Evolutionary conservation across 2,888 invertebrate genomes (phyloP), one percentile per base, ranked within the genome.

Genomic region (Mallateleia sp.): DNA sequence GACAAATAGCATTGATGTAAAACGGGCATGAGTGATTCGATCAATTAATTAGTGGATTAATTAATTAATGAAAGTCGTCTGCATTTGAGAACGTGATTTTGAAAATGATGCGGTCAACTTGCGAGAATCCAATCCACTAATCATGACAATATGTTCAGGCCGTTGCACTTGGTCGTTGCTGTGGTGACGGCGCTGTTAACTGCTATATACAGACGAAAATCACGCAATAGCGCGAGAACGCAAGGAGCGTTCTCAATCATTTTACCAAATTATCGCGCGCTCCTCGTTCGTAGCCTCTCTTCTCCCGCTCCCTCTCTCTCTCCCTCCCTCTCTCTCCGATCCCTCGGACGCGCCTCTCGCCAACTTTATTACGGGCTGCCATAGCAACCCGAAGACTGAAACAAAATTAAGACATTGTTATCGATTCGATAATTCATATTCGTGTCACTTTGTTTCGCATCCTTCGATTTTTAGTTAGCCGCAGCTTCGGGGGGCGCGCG

Each of bases 151-250:
- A 83, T 78, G 83, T 72, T 82, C 77, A 75, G 83, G 75, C 81
- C 87, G 74, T 82, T 87, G 86, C 82, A 75, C 82, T 78, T 81
- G 86, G 77, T 82, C 81, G 86, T 87, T 87, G 82, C 86, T 87
- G 86, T 82, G 87, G 87, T 79, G 87, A 87, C 83, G 79, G 74
- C 71, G 75, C 56, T 82, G 78, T 75, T 56, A 82, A 82, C 82
- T 72, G 69, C 67, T 69, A 62, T 79, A 83, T 87, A 87, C 83
- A 78, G 75, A 79, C 83, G 79, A 87, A 87, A 87, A 87, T 87
- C 87, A 87, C 83, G 87, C 83, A 83, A 87, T 80, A 87, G 80
- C n/a, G n/a, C n/a, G n/a, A n/a, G n/a, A n/a, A n/a, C n/a, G n/a
- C n/a, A n/a, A n/a, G n/a, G n/a, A n/a, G n/a, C n/a, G n/a, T n/a